Evolutionary conservation across 2,888 invertebrate species (phyloP).

Genomic region (Stramonita haemastoma): DNA sequence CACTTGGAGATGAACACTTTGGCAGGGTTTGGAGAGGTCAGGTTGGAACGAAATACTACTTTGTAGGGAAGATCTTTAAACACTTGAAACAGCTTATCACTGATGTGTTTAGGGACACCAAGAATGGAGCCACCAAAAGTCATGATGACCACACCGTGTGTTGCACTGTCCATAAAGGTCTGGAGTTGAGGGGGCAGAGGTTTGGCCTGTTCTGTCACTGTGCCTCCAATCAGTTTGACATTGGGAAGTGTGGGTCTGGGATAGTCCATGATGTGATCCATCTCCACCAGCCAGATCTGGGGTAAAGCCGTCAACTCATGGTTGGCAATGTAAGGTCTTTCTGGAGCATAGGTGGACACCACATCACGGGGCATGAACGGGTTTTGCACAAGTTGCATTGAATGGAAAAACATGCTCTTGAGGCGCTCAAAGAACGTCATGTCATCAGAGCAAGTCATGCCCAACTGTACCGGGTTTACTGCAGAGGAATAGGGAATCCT

Average conservation of each 20-base stretch:
- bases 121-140: background rate
- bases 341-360: slow-evolving; percentile 3
- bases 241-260: slow-evolving; percentile 24
- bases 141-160: background rate
- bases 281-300: slow-evolving; percentile 15
- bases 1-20: background rate
- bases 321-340: slow-evolving; percentile 4
- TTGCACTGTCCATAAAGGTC: background rate
- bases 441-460: background rate
- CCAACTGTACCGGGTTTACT: background rate
- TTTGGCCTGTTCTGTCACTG: background rate
- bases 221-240: slow-evolving; percentile 22
- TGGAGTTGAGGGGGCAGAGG: slow-evolving; percentile 14
- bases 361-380: background rate
- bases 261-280: slow-evolving; percentile 21
- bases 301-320: background rate
- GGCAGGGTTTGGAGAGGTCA: slow-evolving; percentile 4
- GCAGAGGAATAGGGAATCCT: background rate
- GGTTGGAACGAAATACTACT: slow-evolving; percentile 9
- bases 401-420: background rate
- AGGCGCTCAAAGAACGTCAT: slow-evolving; percentile 3
- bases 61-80: background rate
- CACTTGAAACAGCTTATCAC: background rate
- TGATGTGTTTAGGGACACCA: background rate
- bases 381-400: background rate